These are phyloP conservation scores for Oeneis ivallda DNA, from an alignment of 2,888 invertebrate genomes.

Conservation along the genomic window DNA sequence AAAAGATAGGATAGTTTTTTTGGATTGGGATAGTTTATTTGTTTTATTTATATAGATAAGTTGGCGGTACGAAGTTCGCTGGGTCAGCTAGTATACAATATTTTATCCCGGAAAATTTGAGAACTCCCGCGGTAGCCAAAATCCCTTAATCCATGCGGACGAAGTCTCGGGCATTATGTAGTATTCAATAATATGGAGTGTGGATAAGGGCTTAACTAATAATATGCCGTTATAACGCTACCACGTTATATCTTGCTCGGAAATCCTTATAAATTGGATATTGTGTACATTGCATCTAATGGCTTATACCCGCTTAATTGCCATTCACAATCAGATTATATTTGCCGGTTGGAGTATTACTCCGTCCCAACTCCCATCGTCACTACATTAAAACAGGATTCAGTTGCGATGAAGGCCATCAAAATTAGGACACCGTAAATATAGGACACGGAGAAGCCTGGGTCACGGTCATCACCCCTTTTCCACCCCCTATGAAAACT, in stretches of 20 bases:
- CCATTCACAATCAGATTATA: slow-evolving; percentile 7
- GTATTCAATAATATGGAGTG: too few species aligned
- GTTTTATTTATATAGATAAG: too few species aligned
- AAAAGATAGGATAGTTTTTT: too few species aligned
- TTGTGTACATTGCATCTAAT: slow-evolving; percentile 3
- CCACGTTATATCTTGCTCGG: background rate
- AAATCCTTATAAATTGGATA: slow-evolving; percentile 11
- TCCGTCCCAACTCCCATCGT: slow-evolving; percentile 32
- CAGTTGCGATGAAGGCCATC: slow-evolving; percentile 55
- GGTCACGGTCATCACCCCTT: slow-evolving; percentile 64
- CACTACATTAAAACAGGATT: slow-evolving; percentile 55
- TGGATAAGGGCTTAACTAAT: background rate
- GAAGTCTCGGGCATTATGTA: too few species aligned
- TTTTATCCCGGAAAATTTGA: too few species aligned
- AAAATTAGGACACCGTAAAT: slow-evolving; percentile 71
- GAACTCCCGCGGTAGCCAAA: too few species aligned
- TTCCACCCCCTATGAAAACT: slow-evolving; percentile 29
- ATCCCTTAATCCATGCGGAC: too few species aligned
- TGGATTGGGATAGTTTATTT: too few species aligned
- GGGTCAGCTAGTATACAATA: too few species aligned
- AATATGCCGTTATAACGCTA: background rate
- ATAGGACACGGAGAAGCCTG: slow-evolving; percentile 56
- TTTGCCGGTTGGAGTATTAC: slow-evolving; percentile 10
- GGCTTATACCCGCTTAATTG: slow-evolving; percentile 13
- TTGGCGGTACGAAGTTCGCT: too few species aligned